A percentile compares a stretch with the other conserved stretches of the same genome.
Evolutionary conservation across 2,888 invertebrate species (phyloP).

Genomic region (Gryllus longicercus): DNA sequence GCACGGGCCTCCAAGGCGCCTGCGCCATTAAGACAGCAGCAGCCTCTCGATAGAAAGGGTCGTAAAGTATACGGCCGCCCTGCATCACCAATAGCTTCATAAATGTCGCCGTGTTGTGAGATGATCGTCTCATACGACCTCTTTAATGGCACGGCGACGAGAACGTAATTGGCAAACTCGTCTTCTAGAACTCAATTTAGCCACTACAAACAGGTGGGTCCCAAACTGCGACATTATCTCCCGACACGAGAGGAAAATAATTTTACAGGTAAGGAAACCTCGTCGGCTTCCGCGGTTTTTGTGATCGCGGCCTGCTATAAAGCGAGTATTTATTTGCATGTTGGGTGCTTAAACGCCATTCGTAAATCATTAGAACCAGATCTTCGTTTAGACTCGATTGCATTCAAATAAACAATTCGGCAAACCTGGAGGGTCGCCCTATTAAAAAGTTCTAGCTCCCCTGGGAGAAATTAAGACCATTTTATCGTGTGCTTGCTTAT

Average conservation of each 20-base stretch:
- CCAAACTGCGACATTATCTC: background rate
- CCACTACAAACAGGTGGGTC: background rate
- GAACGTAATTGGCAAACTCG: background rate
- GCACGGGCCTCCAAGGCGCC: background rate
- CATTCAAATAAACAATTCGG: too few species aligned
- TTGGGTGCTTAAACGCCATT: too few species aligned
- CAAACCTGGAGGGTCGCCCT: too few species aligned
- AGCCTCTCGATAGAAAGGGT: background rate
- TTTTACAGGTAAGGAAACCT: background rate
- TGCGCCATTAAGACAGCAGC: background rate
- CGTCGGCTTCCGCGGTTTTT: background rate
- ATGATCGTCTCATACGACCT: background rate
- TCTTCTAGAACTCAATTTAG: slow-evolving; percentile 17
- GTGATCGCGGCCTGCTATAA: background rate
- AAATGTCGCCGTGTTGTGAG: background rate
- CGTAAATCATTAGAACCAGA: too few species aligned
- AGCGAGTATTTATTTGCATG: too few species aligned
- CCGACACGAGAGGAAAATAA: background rate
- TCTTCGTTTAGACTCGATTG: too few species aligned
- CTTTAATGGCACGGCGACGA: background rate
- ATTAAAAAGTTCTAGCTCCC: too few species aligned
- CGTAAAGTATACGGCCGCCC: background rate
- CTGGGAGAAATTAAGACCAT: too few species aligned
- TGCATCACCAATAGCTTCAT: background rate
- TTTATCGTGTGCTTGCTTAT: too few species aligned